Evolutionary conservation across 2,888 invertebrate genomes (phyloP), one percentile per base, ranked within the genome.

Genomic region (Orchesella flavescens): DNA sequence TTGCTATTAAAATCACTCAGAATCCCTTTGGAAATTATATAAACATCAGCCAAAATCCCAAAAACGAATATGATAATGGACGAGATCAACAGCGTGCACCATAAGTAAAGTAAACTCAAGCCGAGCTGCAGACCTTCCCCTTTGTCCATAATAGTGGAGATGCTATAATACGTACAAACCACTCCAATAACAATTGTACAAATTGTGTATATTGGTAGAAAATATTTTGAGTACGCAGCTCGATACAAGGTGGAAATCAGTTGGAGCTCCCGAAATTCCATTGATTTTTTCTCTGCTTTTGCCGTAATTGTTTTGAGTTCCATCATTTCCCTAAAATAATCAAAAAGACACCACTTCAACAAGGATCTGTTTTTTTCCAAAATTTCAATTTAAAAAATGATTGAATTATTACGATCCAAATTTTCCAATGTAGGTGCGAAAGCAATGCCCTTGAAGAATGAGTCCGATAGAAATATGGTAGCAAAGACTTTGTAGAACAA

Each of bases 11-110:
- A 12, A 0, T 71, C n/a, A n/a, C n/a, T 10, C 5, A 53, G 23
- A 15, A 71, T n/a, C 15, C 1, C 2, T n/a, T n/a, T 9, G 1
- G 71, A 71, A 1, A 15, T 23, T 1, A 13, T 12, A n/a, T 71
- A 53, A 0, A 71, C 71, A 71, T 55, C 55, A 15, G 71, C 53
- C 3, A 71, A 24, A 10, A 17, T 55, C 1, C 71, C 71, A 15
- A 55, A 71, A 5, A 21, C 71, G 1, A 55, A 1, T n/a, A 71
- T 7, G 3, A 71, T n/a, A 1, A 34, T 4, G 13, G 53, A 55
- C 1, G 13, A 1, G 1, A 15, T 21, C n/a, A 12, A 17, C 0
- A 24, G 12, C 17, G 59, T n/a, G 15, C 49, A 21, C 19, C 53
- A 69, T 0, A 49, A 7, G 9, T 69, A 69, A 1, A 69, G 34